A percentile compares a stretch with the other conserved stretches of the same genome.
Conservation (phyloP, 30 jellyfish, hydroid and myxozoan species). For the Euphysa ruthae region DNA sequence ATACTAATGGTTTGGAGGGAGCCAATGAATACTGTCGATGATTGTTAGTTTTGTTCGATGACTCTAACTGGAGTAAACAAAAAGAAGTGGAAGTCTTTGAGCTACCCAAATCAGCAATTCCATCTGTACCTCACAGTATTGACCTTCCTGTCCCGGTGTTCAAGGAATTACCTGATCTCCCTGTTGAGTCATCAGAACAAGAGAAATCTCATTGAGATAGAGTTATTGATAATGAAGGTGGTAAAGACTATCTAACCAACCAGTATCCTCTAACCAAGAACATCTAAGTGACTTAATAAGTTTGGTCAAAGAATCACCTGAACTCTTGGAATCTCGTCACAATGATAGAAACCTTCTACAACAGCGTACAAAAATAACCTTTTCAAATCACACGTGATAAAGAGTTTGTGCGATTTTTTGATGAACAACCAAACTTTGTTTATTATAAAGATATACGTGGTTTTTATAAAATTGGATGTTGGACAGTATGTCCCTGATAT, state of each 20-base stretch:
- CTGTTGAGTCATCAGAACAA: not conserved
- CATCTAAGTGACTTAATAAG: constrained; percentile 21
- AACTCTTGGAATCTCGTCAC: constrained; percentile 21
- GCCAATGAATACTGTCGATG: not conserved
- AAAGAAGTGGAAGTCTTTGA: constrained; percentile 7
- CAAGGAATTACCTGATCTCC: constrained; percentile 11
- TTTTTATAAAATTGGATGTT: not conserved
- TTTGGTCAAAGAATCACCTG: constrained; percentile 24
- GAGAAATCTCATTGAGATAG: not conserved
- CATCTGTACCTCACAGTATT: constrained; percentile 24
- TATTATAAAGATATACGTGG: not conserved
- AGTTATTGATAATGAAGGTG: constrained; percentile 22
- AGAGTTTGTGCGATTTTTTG: constrained; percentile 4
- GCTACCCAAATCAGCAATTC: constrained; percentile 32
- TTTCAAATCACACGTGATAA: constrained; percentile 10
- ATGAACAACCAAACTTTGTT: constrained; percentile 18
- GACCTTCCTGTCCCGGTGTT: constrained; percentile 32
- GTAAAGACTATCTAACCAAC: not conserved
- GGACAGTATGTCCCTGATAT: not conserved
- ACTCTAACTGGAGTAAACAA: constrained; percentile 12
- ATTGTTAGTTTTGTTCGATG: not conserved
- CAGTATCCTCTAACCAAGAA: constrained; percentile 21
- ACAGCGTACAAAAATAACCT: constrained; percentile 14
- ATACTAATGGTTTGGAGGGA: not conserved
- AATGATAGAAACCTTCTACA: constrained; percentile 18